phyloP scores from a whole-genome alignment of 2,113 vertebrate species.

The Okapia johnstoni region DNA sequence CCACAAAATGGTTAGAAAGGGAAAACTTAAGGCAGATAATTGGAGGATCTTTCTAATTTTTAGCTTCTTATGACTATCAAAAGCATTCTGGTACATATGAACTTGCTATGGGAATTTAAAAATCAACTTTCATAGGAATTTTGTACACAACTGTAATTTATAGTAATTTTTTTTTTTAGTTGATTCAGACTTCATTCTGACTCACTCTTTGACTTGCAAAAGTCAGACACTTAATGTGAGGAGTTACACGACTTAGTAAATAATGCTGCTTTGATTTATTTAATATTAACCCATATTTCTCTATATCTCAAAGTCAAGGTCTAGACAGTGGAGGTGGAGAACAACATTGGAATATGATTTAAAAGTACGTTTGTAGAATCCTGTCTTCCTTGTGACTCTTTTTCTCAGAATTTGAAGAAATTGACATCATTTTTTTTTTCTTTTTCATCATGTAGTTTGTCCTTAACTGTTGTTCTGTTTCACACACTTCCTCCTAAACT shows the following conservation, averaged over 20 bases:
- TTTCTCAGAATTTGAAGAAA: neutral
- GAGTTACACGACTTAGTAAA: neutral
- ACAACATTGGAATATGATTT: neutral
- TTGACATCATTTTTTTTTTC: neutral
- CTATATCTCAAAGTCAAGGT: neutral
- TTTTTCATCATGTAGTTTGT: neutral
- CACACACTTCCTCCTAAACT: neutral
- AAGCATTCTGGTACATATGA: neutral
- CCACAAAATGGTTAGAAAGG: neutral
- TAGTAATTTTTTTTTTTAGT: neutral
- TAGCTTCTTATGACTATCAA: neutral
- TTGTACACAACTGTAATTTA: neutral
- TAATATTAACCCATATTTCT: neutral
- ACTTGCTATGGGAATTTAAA: neutral
- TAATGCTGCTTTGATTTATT: neutral
- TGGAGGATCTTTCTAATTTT: neutral
- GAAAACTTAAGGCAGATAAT: neutral
- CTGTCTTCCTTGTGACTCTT: neutral
- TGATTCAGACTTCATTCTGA: neutral
- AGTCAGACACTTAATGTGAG: neutral
- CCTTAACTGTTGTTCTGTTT: neutral
- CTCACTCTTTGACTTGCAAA: neutral
- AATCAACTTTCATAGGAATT: neutral
- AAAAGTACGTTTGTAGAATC: neutral
- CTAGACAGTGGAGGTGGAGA: neutral